These are phyloP conservation scores for Agrotis ipsilon DNA, from an alignment of 2,888 invertebrate genomes.

Conservation along the genomic window DNA sequence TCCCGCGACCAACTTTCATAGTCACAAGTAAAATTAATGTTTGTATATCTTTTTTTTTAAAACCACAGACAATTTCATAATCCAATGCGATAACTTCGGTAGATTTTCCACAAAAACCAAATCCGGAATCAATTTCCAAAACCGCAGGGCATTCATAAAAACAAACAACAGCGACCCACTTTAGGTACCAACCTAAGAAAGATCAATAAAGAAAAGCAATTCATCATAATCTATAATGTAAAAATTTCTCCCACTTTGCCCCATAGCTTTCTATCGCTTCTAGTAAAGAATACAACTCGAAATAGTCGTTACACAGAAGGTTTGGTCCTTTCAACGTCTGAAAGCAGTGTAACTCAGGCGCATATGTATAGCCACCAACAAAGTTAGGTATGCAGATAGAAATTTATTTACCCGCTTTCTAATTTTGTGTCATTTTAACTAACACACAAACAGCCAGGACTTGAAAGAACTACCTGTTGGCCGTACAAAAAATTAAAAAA, in stretches of 20 bases:
- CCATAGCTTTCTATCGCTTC: slow-evolving; percentile 28
- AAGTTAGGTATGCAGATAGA: too few species aligned
- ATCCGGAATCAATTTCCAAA: slow-evolving; percentile 16
- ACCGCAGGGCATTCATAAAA: slow-evolving; percentile 38
- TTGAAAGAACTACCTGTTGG: too few species aligned
- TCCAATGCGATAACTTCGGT: background rate
- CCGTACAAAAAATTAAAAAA: too few species aligned
- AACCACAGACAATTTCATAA: too few species aligned
- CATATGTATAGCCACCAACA: too few species aligned
- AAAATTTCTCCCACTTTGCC: slow-evolving; percentile 33
- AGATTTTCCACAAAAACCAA: background rate
- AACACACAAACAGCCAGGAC: too few species aligned
- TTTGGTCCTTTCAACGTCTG: background rate
- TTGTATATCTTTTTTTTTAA: too few species aligned
- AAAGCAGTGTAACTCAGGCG: background rate
- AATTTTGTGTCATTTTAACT: too few species aligned
- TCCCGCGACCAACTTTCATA: too few species aligned
- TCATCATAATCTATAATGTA: slow-evolving; percentile 11
- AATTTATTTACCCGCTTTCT: too few species aligned
- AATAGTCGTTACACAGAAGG: background rate
- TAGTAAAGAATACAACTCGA: background rate
- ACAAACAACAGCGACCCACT: slow-evolving; percentile 18
- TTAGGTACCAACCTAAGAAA: slow-evolving; percentile 27
- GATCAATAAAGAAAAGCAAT: slow-evolving; percentile 39
- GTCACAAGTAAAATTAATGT: too few species aligned